A percentile compares a stretch with the other conserved stretches of the same genome.
Evolutionary conservation across 2,888 invertebrate genomes (phyloP).

Genomic region (Nephrotoma guestfalica): DNA sequence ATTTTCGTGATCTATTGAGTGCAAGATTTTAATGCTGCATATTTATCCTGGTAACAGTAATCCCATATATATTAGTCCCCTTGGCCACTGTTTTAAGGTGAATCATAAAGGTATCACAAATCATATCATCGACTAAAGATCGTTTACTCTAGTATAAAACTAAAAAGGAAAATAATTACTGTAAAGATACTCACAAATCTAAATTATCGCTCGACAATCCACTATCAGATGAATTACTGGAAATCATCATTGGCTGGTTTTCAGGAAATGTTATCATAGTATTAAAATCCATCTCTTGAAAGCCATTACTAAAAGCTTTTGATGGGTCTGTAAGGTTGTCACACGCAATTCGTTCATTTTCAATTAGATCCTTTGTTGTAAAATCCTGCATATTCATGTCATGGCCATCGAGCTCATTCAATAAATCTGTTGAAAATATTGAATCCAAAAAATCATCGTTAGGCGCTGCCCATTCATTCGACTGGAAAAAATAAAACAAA

Average conservation of each 20-base stretch:
- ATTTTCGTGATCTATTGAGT: no score
- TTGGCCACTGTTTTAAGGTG: no score
- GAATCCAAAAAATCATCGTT: slow-evolving; percentile 52
- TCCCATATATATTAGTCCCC: no score
- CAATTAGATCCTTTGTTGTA: neutral
- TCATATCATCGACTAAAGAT: no score
- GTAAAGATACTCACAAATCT: slow-evolving; percentile 34
- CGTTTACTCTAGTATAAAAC: no score
- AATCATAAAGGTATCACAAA: no score
- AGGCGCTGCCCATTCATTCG: slow-evolving; percentile 34
- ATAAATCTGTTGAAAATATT: slow-evolving; percentile 45
- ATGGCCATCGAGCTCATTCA: slow-evolving; percentile 42
- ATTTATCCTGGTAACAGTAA: no score
- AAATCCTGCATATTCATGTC: neutral
- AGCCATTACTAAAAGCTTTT: neutral
- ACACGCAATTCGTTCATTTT: neutral
- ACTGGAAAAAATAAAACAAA: slow-evolving; percentile 23
- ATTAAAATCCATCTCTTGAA: neutral
- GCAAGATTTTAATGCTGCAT: no score
- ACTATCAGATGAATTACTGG: slow-evolving; percentile 42
- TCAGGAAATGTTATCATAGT: neutral
- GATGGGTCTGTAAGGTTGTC: neutral
- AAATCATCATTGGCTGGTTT: slow-evolving; percentile 6
- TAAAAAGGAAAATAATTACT: neutral
- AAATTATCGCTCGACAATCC: slow-evolving; percentile 50